Conservation (phyloP, 2,113 vertebrate genomes). For the Pteropus alecto region DNA sequence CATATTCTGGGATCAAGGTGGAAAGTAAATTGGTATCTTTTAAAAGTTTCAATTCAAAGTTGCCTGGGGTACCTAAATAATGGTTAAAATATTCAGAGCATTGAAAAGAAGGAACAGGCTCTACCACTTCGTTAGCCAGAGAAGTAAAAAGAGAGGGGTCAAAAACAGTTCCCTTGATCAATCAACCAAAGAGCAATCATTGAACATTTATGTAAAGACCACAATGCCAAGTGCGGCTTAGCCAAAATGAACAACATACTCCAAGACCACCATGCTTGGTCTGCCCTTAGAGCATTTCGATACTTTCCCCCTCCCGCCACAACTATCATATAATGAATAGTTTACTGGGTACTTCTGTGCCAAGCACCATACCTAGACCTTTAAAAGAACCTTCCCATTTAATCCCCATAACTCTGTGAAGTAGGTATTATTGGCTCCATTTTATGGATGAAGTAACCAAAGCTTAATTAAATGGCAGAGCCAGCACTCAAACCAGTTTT, state of each 20-base stretch:
- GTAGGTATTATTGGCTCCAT: neutral
- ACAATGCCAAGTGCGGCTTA: neutral
- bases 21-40: neutral
- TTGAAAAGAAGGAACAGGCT: neutral
- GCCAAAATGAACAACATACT: neutral
- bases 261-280: neutral
- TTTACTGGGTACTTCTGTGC: neutral
- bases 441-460: constrained; percentile 48
- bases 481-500: constrained; percentile 7
- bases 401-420: neutral
- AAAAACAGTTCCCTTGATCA: neutral
- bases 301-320: neutral
- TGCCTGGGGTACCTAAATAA: neutral
- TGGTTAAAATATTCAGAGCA: neutral
- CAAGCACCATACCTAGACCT: neutral
- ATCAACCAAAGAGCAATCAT: neutral
- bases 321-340: neutral
- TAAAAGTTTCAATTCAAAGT: neutral
- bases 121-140: neutral
- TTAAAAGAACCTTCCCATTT: neutral
- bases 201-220: neutral
- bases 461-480: neutral
- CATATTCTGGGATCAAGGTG: neutral
- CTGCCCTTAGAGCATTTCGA: neutral
- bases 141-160: neutral